phyloP scores from a whole-genome alignment of 2,797 vertebrate species.

The Coluber constrictor region DNA sequence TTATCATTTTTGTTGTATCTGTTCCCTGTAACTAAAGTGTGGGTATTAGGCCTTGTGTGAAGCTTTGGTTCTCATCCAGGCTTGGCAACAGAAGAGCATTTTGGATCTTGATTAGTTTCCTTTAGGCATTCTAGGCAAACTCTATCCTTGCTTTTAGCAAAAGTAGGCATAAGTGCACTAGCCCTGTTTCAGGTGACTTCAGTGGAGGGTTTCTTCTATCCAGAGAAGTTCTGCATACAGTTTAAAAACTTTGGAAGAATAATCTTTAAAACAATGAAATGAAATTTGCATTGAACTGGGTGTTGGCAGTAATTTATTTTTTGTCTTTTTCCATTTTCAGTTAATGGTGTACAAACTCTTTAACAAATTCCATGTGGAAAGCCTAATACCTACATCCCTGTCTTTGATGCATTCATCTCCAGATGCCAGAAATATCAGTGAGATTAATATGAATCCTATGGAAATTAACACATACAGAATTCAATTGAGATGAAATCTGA shows the following conservation, averaged over 20 bases:
- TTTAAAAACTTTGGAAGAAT: neutral
- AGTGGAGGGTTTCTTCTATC: neutral
- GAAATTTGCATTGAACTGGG: neutral
- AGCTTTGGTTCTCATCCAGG: neutral
- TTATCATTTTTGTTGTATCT: neutral
- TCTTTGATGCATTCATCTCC: constrained; percentile 75
- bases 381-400: constrained; percentile 73
- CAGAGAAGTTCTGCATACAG: neutral
- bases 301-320: constrained; percentile 19
- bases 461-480: constrained; percentile 86
- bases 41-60: neutral
- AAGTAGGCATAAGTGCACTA: neutral
- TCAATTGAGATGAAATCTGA: constrained; percentile 72
- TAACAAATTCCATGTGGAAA: constrained; percentile 70
- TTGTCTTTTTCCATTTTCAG: constrained; percentile 61
- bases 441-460: constrained; percentile 82
- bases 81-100: neutral
- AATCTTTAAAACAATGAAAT: neutral
- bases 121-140: neutral
- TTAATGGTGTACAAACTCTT: constrained; percentile 74
- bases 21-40: neutral
- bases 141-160: neutral
- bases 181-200: neutral
- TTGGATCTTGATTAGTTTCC: neutral
- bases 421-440: constrained; percentile 67